Evolutionary conservation across 2,888 invertebrate genomes (phyloP).

Genomic region (Scaptomyza cyrtandrae): DNA sequence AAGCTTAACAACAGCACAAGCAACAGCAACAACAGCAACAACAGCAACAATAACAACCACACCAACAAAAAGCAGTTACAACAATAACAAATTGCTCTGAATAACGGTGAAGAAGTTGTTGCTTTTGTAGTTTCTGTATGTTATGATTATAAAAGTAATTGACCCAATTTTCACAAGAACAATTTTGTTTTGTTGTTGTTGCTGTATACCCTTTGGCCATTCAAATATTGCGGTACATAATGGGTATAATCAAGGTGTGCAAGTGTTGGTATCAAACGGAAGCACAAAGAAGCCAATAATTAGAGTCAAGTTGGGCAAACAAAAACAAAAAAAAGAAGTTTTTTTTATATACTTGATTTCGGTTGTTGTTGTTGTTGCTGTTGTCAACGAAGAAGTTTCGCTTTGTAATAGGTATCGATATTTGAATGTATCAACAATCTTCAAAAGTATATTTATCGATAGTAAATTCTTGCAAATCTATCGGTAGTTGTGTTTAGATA

Average conservation of each 20-base stretch:
- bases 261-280: conserved; percentile 7
- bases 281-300: conserved; percentile 2
- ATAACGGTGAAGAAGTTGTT: conserved; percentile 45
- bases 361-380: too few relatives aligned
- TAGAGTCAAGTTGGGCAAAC: not conserved
- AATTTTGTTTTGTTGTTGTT: conserved; percentile 17
- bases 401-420: too few relatives aligned
- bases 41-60: conserved; percentile 6
- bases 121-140: conserved; percentile 26
- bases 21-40: conserved; percentile 19
- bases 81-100: conserved; percentile 39
- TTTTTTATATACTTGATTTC: too few relatives aligned
- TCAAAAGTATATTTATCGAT: too few relatives aligned
- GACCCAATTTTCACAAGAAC: conserved; percentile 62
- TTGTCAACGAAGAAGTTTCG: too few relatives aligned
- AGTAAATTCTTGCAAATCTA: too few relatives aligned
- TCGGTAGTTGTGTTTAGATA: too few relatives aligned
- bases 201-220: conserved; percentile 19
- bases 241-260: conserved; percentile 14
- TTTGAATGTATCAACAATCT: too few relatives aligned
- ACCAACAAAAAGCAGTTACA: conserved; percentile 4
- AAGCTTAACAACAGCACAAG: conserved; percentile 20
- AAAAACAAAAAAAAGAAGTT: too few relatives aligned
- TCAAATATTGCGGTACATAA: not conserved
- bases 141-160: conserved; percentile 73